Percentiles rank a stretch among this genome's conserved stretches.
Conservation (phyloP, 2,888 invertebrate genomes). For the Nomada lathburiana region DNA sequence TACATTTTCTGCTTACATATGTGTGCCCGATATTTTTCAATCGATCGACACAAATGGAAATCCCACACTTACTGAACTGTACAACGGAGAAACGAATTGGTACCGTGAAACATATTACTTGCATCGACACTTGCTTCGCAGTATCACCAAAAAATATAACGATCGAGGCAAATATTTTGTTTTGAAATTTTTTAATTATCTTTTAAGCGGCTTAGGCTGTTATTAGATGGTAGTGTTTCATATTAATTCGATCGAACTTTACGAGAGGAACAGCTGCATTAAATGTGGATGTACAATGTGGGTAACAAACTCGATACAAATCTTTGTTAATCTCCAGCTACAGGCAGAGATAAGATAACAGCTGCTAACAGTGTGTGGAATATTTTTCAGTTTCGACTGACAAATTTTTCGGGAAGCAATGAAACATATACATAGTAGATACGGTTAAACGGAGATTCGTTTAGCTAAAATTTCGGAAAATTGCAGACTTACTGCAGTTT, state of each 20-base stretch:
- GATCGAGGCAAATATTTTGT: no score
- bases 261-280: neutral
- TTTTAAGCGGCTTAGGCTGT: neutral
- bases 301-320: neutral
- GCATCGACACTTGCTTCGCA: no score
- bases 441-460: no score
- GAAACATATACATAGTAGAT: neutral
- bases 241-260: neutral
- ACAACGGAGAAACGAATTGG: no score
- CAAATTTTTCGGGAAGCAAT: neutral
- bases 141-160: no score
- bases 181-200: neutral
- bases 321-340: conserved; percentile 5
- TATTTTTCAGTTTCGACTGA: neutral
- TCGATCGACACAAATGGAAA: neutral
- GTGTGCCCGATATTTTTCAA: neutral
- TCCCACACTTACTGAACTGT: no score
- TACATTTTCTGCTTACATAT: no score
- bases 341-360: conserved; percentile 14
- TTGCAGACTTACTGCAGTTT: neutral
- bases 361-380: neutral
- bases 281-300: neutral
- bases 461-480: neutral
- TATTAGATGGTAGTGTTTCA: neutral
- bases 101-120: no score